These are phyloP conservation scores for Salvelinus namaycush DNA, from an alignment of 2,113 vertebrate species.

Conservation along the genomic window DNA sequence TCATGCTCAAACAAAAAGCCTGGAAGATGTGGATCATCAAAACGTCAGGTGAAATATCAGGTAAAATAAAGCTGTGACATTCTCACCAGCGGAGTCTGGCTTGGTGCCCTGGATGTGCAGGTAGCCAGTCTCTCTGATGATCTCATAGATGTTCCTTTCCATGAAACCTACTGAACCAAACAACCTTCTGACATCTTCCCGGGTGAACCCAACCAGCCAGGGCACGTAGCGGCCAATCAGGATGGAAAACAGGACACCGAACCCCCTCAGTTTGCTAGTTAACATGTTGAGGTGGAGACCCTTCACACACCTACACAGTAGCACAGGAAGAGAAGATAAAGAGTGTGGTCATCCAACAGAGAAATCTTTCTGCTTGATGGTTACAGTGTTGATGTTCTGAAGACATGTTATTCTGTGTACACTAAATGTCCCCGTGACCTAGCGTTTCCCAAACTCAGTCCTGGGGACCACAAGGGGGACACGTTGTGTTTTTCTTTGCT, in stretches of 20 bases:
- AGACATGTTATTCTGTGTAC: too few species aligned
- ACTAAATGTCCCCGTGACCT: too few species aligned
- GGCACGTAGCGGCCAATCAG: slow-evolving; percentile 82
- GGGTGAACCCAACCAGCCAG: slow-evolving; percentile 78
- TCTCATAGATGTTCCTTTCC: slow-evolving; percentile 73
- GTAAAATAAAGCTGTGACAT: not conserved
- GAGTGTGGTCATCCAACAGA: too few species aligned
- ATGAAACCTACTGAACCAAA: slow-evolving; percentile 84
- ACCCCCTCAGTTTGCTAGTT: rapidly evolving
- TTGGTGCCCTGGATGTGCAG: slow-evolving; percentile 88
- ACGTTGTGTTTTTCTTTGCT: too few species aligned
- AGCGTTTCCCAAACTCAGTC: too few species aligned
- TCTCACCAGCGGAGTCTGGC: slow-evolving; percentile 84
- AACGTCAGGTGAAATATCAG: too few species aligned
- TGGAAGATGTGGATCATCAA: too few species aligned
- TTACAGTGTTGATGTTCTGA: too few species aligned
- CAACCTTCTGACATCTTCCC: slow-evolving; percentile 74
- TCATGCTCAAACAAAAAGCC: too few species aligned
- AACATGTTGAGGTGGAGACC: slow-evolving; percentile 83
- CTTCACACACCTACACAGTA: slow-evolving; percentile 72
- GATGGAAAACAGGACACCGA: slow-evolving; percentile 58
- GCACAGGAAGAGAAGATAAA: too few species aligned
- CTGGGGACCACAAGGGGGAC: too few species aligned
- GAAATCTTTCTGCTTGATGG: too few species aligned
- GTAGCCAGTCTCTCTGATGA: slow-evolving; percentile 80